Base-by-base conservation (phyloP, 2,113 vertebrate genomes). In the Corynorhinus townsendii region DNA sequence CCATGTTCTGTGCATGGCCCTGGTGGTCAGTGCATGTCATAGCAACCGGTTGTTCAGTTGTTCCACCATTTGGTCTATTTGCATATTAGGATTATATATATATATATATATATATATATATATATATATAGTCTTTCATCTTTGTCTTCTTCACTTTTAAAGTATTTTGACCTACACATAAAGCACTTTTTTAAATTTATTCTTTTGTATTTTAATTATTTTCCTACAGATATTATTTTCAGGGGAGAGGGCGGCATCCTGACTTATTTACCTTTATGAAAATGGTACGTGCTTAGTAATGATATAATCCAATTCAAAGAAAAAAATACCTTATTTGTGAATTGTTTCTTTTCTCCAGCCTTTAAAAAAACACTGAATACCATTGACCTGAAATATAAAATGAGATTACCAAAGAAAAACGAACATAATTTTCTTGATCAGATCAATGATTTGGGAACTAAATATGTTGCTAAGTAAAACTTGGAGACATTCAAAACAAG, bases 121-220 rank as follows among this genome's bases (percentile, higher is more conserved):
- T 17, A 22, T 59, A 10, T 59, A 59, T 26, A 17, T 75, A 89
- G 54, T 73, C 43, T 79, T 11, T 62, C 7, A 86, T 77, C 4
- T 6, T 52, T 22, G 4, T 64, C 35, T 71, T 93, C 16, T 86
- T 43, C 1, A 75, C 15, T 79, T 71, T 77, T 52, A 77, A 16
- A 91, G 7, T 2, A 66, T 76, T 90, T 96, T 66, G n/a, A 82
- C 38, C 4, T 19, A 85, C 9, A 87, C 4, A 7, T 68, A 76
- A 75, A 35, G 4, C 40, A 62, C 1, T 66, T 59, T 82, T 83
- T 64, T 62, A 20, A 20, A 20, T 71, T 88, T 86, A 30, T n/a
- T 93, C 10, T 43, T 91, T 59, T 81, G 16, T 59, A 62, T 90
- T 89, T 94, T 89, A 72, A 73, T 90, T 64, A 66, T 81, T 80